Percentiles rank a stretch among this genome's conserved stretches.
Conservation (phyloP, 2,888 invertebrate species). For the Rutpela maculata region DNA sequence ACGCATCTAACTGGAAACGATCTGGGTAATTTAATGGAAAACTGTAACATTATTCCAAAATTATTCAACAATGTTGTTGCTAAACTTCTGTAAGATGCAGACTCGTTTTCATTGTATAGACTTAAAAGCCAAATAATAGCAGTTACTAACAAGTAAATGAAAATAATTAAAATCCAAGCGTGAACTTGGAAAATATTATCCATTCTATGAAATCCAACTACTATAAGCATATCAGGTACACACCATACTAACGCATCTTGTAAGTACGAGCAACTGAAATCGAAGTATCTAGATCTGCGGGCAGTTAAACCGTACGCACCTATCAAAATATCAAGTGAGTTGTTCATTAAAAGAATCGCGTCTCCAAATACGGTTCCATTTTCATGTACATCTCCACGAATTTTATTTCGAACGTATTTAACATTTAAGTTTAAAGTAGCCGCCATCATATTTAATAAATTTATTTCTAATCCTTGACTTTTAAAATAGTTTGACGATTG, state of each 20-base stretch:
- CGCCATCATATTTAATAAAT: slow-evolving; percentile 19
- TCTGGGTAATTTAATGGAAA: slow-evolving; percentile 9
- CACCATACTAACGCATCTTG: slow-evolving; percentile 46
- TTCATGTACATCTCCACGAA: not conserved
- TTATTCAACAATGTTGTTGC: not conserved
- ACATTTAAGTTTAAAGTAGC: slow-evolving; percentile 24
- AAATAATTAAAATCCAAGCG: slow-evolving; percentile 5
- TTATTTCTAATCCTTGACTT: too few species aligned
- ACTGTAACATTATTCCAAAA: slow-evolving; percentile 10
- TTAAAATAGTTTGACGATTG: too few species aligned
- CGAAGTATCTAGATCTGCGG: not conserved
- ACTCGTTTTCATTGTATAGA: slow-evolving; percentile 16
- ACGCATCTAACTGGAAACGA: slow-evolving; percentile 41
- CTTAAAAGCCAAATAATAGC: slow-evolving; percentile 41
- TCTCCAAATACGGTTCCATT: slow-evolving; percentile 12
- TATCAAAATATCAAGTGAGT: slow-evolving; percentile 43
- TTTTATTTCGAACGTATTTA: not conserved
- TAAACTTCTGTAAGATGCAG: slow-evolving; percentile 36
- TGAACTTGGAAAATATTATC: slow-evolving; percentile 14
- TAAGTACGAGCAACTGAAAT: too few species aligned
- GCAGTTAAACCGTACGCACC: slow-evolving; percentile 41
- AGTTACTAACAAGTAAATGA: slow-evolving; percentile 18
- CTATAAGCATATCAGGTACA: slow-evolving; percentile 36
- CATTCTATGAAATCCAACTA: slow-evolving; percentile 36
- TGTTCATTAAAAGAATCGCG: slow-evolving; percentile 29